Evolutionary conservation across 2,888 invertebrate genomes (phyloP).

Genomic region (Dascillus cervinus): DNA sequence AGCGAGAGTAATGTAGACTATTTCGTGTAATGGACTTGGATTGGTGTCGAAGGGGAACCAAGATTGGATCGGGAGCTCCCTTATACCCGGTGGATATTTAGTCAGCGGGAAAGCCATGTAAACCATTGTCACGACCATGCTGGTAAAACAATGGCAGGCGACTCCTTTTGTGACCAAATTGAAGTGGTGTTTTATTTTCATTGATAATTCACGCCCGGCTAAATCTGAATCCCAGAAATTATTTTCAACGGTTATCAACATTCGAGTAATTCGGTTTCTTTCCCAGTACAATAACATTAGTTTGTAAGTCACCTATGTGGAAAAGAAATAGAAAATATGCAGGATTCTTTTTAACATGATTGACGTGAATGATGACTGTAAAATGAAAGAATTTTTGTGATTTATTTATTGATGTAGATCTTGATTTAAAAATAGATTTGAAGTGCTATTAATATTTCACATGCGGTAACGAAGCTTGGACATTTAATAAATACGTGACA

Average conservation of each 20-base stretch:
- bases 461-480: too few relatives aligned
- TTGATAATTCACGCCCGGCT: constrained; percentile 1
- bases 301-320: constrained; percentile 3
- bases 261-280: constrained; percentile 6
- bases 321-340: background rate
- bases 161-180: constrained; percentile 3
- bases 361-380: too few relatives aligned
- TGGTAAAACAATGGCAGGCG: too few relatives aligned
- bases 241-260: constrained; percentile 6
- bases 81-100: constrained; percentile 10
- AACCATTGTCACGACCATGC: too few relatives aligned
- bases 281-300: background rate
- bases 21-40: constrained; percentile 6
- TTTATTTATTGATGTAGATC: too few relatives aligned
- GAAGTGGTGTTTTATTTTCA: constrained; percentile 1
- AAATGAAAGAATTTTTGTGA: too few relatives aligned
- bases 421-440: too few relatives aligned
- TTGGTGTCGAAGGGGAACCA: constrained; percentile 14
- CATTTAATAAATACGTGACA: too few relatives aligned
- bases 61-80: constrained; percentile 7
- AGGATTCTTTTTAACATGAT: too few relatives aligned
- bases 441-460: too few relatives aligned
- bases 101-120: constrained; percentile 6
- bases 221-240: constrained; percentile 11
- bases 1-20: constrained; percentile 4